Base-by-base conservation (phyloP, 2,797 vertebrate genomes). In the Sandelia bainsii region DNA sequence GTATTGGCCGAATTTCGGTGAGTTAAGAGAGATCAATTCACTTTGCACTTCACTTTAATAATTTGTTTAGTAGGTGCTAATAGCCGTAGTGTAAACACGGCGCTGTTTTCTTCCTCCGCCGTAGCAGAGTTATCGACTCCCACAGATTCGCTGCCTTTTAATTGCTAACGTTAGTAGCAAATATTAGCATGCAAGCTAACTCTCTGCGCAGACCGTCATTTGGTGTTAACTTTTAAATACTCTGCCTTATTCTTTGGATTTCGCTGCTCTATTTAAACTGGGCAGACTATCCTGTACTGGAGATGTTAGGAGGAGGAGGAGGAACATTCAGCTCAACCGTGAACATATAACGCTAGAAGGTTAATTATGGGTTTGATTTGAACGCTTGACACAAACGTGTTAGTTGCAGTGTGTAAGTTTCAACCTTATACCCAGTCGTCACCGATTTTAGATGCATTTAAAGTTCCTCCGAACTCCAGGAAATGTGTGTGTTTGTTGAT, bases 1-100 rank as follows among this genome's bases (percentile, higher is more conserved):
- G 3, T n/a, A 8, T 27, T 42, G 5, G 9, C 11, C 3, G 0
- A 2, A 59, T n/a, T 68, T 40, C 27, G 69, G 81, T 80, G 75
- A 72, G 81, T 73, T 5, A 27, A 16, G 0, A 0, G 2, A 22
- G 16, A 1, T 42, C 40, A 42, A 1, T 3, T 40, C 12, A 14
- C 8, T 34, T 34, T 34, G 1, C 11, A 13, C 1, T 5, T 13
- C 1, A 39, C 11, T 39, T 13, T 39, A 12, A 4, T 39, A 12
- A 39, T 12, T 13, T 0, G 46, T 40, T 17, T 8, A 1, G 7
- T 4, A 8, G 4, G 23, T 3, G 34, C 10, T 19, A 6, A 10
- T 13, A 46, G 7, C 27, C 34, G 29, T 0, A 4, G 14, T 51
- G 11, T 59, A 34, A 49, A 60, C 8, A 25, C 8, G 39, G 10